Conservation (phyloP, 2,797 vertebrate genomes). For the Dicrostonyx torquatus region DNA sequence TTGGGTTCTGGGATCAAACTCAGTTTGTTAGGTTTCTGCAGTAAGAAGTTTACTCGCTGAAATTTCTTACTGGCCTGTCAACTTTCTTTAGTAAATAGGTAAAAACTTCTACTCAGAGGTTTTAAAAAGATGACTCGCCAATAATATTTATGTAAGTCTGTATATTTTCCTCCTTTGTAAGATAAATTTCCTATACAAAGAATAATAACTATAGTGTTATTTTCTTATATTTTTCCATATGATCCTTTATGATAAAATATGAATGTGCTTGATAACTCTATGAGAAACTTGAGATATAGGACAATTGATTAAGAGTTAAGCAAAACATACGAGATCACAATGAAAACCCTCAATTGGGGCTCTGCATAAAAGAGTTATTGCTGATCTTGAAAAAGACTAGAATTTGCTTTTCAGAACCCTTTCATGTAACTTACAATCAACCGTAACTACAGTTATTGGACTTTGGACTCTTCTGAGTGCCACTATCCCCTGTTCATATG, state of each 20-base stretch:
- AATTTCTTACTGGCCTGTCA: not conserved
- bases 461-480: not conserved
- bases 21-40: too few relatives aligned
- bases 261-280: not conserved
- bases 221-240: not conserved
- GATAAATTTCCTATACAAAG: not conserved
- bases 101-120: not conserved
- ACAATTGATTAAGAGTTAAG: not conserved
- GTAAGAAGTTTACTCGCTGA: not conserved
- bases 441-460: not conserved
- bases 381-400: not conserved
- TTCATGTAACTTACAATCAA: not conserved
- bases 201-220: not conserved
- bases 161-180: not conserved
- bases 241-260: not conserved
- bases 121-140: not conserved
- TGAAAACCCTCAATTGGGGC: not conserved
- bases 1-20: not conserved
- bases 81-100: not conserved
- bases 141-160: not conserved
- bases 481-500: too few relatives aligned
- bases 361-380: too few relatives aligned
- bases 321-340: not conserved
- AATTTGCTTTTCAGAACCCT: not conserved
- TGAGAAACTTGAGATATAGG: not conserved